Conservation (phyloP, 2,888 invertebrate species). For the Leptogaster cylindrica region DNA sequence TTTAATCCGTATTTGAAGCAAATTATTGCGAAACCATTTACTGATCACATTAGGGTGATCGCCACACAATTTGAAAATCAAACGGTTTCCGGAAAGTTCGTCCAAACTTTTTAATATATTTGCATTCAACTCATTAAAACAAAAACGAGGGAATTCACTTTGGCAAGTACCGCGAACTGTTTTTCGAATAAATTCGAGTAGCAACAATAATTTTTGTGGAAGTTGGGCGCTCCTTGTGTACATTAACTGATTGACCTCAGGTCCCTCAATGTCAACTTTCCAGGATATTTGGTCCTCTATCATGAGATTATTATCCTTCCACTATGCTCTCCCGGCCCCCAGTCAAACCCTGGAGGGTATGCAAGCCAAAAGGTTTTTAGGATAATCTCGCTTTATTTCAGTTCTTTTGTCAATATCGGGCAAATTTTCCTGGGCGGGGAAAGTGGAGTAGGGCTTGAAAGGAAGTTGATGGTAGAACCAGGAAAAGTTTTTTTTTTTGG, state of each 20-base stretch:
- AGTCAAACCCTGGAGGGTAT: too few relatives aligned
- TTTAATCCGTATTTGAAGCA: slow-evolving; percentile 5
- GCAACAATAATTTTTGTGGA: not conserved
- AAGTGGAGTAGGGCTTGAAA: too few relatives aligned
- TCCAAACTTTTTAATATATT: slow-evolving; percentile 33
- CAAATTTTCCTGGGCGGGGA: not conserved
- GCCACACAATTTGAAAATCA: slow-evolving; percentile 4
- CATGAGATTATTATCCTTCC: slow-evolving; percentile 5
- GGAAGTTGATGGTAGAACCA: too few relatives aligned
- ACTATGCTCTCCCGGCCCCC: not conserved
- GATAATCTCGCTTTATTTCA: not conserved
- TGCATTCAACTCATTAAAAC: slow-evolving; percentile 34
- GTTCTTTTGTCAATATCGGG: slow-evolving; percentile 1
- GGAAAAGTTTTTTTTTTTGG: slow-evolving; percentile 21
- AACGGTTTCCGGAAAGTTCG: not conserved
- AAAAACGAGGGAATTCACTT: slow-evolving; percentile 28
- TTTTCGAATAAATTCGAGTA: slow-evolving; percentile 21
- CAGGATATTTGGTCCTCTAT: slow-evolving; percentile 10
- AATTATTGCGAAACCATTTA: slow-evolving; percentile 26
- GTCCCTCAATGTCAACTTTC: slow-evolving; percentile 29
- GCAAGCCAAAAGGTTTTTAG: not conserved
- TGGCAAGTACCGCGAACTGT: slow-evolving; percentile 18
- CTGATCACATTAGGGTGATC: slow-evolving; percentile 7
- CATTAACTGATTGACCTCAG: slow-evolving; percentile 19
- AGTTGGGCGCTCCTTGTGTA: not conserved